These are phyloP conservation scores for Cherax destructor DNA, from an alignment of 1,140 invertebrate species.

Conservation along the genomic window DNA sequence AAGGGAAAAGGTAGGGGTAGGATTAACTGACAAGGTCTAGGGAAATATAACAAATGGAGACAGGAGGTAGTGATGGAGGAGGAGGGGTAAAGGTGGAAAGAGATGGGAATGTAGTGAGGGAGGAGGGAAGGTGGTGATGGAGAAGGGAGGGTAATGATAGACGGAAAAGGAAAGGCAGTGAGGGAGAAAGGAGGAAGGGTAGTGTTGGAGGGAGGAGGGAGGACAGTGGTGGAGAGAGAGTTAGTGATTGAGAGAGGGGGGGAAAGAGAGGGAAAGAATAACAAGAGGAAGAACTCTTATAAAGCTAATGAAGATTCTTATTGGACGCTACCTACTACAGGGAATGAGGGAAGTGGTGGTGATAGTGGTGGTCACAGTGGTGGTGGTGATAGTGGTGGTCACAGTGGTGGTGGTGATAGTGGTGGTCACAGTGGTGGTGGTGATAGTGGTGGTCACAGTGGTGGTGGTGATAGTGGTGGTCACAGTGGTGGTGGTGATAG, in stretches of 20 bases:
- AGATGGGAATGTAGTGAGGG: too few species aligned
- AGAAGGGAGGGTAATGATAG: background rate
- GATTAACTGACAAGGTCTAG: too few species aligned
- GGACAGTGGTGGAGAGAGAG: background rate
- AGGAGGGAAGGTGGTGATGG: too few species aligned
- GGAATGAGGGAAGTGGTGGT: conserved; percentile 1
- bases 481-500: too few species aligned
- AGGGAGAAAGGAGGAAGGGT: background rate
- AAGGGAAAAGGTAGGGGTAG: too few species aligned
- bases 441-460: too few species aligned
- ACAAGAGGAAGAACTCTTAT: background rate
- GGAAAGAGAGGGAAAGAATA: background rate
- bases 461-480: too few species aligned
- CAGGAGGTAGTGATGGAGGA: too few species aligned
- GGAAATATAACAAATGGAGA: too few species aligned
- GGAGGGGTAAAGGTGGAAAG: too few species aligned
- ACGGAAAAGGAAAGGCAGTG: background rate
- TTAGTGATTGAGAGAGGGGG: too few species aligned
- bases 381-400: background rate
- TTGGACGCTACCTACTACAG: background rate
- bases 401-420: background rate
- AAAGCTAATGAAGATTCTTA: background rate
- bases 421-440: too few species aligned
- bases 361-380: background rate
- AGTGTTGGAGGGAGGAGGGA: background rate